These are phyloP conservation scores for Phrynocephalus guinanensis DNA, from an alignment of 2,797 vertebrate genomes.

Conservation along the genomic window DNA sequence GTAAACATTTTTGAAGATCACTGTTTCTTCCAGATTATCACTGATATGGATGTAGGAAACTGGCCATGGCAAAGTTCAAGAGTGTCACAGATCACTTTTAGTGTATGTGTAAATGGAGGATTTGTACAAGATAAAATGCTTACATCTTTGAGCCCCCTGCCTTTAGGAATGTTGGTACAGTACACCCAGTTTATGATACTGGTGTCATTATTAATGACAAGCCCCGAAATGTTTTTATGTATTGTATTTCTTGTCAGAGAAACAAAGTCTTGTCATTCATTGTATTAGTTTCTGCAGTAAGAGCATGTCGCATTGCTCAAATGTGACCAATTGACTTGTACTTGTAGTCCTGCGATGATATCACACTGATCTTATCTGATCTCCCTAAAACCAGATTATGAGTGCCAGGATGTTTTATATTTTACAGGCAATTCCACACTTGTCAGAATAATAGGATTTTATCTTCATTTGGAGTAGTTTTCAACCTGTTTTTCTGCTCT, in stretches of 20 bases:
- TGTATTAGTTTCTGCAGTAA: not conserved
- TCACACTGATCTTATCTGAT: not conserved
- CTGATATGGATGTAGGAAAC: not conserved
- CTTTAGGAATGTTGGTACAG: not conserved
- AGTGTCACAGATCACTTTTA: not conserved
- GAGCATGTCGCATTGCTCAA: too few species aligned
- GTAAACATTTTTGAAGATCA: not conserved
- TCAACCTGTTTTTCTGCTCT: not conserved
- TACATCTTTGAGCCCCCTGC: not conserved
- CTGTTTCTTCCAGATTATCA: not conserved
- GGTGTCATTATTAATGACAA: not conserved
- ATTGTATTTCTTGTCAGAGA: not conserved
- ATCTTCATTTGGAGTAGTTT: not conserved
- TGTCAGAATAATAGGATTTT: not conserved
- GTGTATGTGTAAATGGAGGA: not conserved
- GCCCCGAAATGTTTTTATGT: not conserved
- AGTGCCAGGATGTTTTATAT: not conserved
- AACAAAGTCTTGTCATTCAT: not conserved
- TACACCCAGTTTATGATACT: not conserved
- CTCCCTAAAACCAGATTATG: not conserved
- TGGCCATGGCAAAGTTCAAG: not conserved
- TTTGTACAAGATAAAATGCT: not conserved
- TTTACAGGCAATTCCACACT: not conserved
- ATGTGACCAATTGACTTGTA: too few species aligned
- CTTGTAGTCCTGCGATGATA: too few species aligned